Conservation (phyloP, 2,113 vertebrate genomes). For the Trachemys scripta region DNA sequence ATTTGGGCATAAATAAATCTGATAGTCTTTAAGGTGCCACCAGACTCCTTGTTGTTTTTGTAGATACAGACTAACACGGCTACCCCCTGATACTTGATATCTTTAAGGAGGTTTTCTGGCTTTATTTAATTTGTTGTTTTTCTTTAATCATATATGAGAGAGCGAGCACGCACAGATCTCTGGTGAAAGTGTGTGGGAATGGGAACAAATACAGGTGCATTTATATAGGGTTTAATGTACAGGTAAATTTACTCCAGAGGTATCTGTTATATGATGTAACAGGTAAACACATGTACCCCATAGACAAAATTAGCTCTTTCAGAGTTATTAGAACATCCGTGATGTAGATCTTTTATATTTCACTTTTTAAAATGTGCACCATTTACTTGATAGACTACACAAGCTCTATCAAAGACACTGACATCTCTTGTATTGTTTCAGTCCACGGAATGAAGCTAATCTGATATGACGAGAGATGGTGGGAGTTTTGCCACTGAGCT, state of each 20-base stretch:
- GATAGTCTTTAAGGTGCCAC: too few relatives aligned
- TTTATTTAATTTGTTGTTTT: conserved; percentile 41
- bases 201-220: conserved; percentile 28
- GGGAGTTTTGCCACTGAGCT: conserved; percentile 62
- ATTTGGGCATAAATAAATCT: too few relatives aligned
- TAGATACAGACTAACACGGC: too few relatives aligned
- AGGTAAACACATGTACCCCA: conserved; percentile 45
- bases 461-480: conserved; percentile 46
- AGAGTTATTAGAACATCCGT: conserved; percentile 60
- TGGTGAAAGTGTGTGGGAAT: conserved; percentile 27
- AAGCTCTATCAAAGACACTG: conserved; percentile 55
- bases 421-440: conserved; percentile 73
- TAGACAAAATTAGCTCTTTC: conserved; percentile 60
- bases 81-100: background rate
- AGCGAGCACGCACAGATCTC: conserved; percentile 10
- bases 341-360: conserved; percentile 69
- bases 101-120: conserved; percentile 52
- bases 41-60: too few relatives aligned
- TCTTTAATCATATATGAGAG: conserved; percentile 50
- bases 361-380: conserved; percentile 65
- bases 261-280: conserved; percentile 19
- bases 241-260: conserved; percentile 44
- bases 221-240: conserved; percentile 41
- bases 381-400: conserved; percentile 68
- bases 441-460: conserved; percentile 58